Evolutionary conservation across 2,888 invertebrate genomes (phyloP).

Genomic region (Eubasilissa splendida): DNA sequence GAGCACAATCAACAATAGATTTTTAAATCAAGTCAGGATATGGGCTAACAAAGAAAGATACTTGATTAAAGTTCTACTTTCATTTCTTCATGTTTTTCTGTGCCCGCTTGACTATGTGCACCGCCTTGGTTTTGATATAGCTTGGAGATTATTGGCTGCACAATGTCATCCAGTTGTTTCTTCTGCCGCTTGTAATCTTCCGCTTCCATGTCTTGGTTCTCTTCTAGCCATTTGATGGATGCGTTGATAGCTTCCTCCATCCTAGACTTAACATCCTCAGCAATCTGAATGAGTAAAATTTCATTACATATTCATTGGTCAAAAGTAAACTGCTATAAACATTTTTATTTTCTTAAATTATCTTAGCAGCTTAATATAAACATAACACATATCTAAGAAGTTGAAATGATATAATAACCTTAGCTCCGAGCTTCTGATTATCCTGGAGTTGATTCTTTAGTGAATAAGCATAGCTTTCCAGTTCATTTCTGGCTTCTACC

Average conservation of each 20-base stretch:
- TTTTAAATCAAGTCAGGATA: background rate
- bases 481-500: conserved; percentile 96
- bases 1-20: background rate
- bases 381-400: background rate
- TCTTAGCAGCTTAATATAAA: background rate
- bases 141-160: conserved; percentile 98
- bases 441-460: conserved; percentile 97
- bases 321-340: background rate
- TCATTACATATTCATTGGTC: conserved; percentile 33
- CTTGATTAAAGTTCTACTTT: conserved; percentile 86
- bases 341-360: background rate
- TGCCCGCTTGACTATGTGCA: conserved; percentile 80
- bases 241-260: conserved; percentile 98
- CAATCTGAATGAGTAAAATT: conserved; percentile 64
- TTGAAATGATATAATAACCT: conserved; percentile 66
- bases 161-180: conserved; percentile 94
- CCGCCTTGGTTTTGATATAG: conserved; percentile 92
- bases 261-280: conserved; percentile 92
- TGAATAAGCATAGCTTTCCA: conserved; percentile 97
- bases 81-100: conserved; percentile 79
- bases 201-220: conserved; percentile 92
- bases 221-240: conserved; percentile 98
- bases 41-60: background rate
- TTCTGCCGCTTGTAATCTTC: conserved; percentile 96
- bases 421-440: conserved; percentile 97